Evolutionary conservation across 2,888 invertebrate genomes (phyloP), one percentile per base, ranked within the genome.

Genomic region (Drosophila anomalipes): DNA sequence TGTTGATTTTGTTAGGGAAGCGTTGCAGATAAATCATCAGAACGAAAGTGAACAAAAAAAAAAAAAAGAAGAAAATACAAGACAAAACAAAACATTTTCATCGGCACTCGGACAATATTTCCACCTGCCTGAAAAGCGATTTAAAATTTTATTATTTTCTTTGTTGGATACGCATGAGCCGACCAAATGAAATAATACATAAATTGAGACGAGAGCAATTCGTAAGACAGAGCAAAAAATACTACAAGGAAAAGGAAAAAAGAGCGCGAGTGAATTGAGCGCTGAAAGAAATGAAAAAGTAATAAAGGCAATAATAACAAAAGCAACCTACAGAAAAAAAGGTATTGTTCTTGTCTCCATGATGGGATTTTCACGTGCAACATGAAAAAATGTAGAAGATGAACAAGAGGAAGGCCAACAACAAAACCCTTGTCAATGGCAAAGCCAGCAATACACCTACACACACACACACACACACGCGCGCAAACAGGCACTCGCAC

Each of bases 351-450:
- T 70, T 69, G 63, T 68, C 80, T 79, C 74, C 74, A 67, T 84
- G 87, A 86, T 89, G 82, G 73, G 81, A 70, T 86, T 89, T 86
- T 89, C 81, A 86, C 87, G 82, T 89, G 85, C 81, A 70, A 35
- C 69, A 61, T 52, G 58, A 64, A 32, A 30, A 68, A 41, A 41
- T 7, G 22, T 37, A 52, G 22, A 56, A 22, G 19, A 47, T 52
- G 30, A 26, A 62, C 37, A 57, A 51, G 39, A 39, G 44, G 35
- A 33, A 22, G 28, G 41, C 44, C 26, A 33, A 37, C 53, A 63
- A 52, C 7, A 60, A 72, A 75, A 86, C 89, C 84, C 84, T 83
- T 89, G 82, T 82, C 89, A 86, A 69, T 76, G 68, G 60, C 83
- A 85, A 67, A 63, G 68, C 64, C 53, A 64, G 32, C 58, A 53